Evolutionary conservation across 1,140 invertebrate species (phyloP), one percentile per base, ranked within the genome.

Genomic region (Cecropterus lyciades): DNA sequence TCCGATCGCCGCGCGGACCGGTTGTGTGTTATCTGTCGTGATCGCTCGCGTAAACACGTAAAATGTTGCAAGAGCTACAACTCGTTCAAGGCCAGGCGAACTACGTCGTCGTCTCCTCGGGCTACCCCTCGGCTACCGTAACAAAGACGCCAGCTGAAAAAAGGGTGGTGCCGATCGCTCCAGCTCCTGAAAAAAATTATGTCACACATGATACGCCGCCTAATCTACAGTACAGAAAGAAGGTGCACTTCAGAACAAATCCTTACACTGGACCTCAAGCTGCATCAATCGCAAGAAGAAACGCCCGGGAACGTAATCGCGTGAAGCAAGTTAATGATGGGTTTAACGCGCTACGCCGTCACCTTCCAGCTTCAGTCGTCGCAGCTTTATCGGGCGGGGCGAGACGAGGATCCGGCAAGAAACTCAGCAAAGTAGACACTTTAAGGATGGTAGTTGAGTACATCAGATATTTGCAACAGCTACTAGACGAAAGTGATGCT

Each of bases 301-400:
- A 99, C 92, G 98, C 98, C 10, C 93, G 98, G 0, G 98, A 99
- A 90, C 93, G 98, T 46, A 99, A 99, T 91, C 95, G 98, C 43
- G 98, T 99, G 0, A 98, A 98, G 85, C 97, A 98, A 94, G 97
- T 98, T 74, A 99, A 99, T 93, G 97, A 98, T 75, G 97, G 98
- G 45, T 99, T 98, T 82, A 96, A 96, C 11, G 97, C 96, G 1
- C 92, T 98, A 0, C 93, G 97, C 6, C 96, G 97, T 67, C 97
- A 98, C 81, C 96, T 98, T 67, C 98, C 98, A 0, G 93, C 95
- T 14, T 94, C 94, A 15, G 96, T 97, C 0, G 95, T 95, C 6
- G 95, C 94, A 81, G 97, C 95, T 45, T 92, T 97, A 60, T 94
- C 94, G 10, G 94, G 94, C 56, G 94, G 94, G 1, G 93, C 95